A percentile compares a stretch with the other conserved stretches of the same genome.
These are phyloP conservation scores for Megaceryle torquata DNA, from an alignment of 2,113 vertebrate genomes.

Conservation along the genomic window DNA sequence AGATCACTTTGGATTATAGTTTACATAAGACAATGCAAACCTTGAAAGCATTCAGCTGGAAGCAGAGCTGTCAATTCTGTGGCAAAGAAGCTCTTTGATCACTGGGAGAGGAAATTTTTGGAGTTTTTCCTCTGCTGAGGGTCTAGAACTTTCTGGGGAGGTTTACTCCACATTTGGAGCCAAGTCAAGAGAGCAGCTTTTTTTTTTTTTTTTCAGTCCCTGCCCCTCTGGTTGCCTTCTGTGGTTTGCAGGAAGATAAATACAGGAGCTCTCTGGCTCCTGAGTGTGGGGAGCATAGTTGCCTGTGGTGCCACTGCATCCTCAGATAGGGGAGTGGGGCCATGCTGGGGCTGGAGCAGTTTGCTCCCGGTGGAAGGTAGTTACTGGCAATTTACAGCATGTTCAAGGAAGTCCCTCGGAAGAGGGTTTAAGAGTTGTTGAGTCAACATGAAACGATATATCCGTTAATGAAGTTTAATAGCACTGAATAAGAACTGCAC, in stretches of 20 bases:
- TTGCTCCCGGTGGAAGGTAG: neutral
- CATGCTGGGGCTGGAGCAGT: neutral
- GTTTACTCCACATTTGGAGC: neutral
- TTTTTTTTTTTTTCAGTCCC: neutral
- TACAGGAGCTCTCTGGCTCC: neutral
- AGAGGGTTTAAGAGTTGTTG: constrained; percentile 55
- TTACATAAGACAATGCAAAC: neutral
- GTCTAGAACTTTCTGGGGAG: neutral
- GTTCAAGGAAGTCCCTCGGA: constrained; percentile 15
- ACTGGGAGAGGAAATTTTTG: neutral
- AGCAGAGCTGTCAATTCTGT: constrained; percentile 45
- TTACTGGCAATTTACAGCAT: constrained; percentile 38
- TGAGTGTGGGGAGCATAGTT: neutral
- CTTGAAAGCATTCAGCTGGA: constrained; percentile 53
- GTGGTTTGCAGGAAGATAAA: neutral
- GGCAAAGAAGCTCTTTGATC: constrained; percentile 29
- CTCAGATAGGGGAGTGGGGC: neutral
- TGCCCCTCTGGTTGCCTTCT: neutral
- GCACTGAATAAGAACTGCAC: constrained; percentile 58
- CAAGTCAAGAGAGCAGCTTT: neutral
- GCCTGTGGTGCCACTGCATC: neutral
- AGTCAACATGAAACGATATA: constrained; percentile 60
- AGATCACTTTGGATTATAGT: constrained; percentile 25
- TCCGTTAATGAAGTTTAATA: constrained; percentile 69
- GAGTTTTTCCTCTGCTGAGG: neutral